These are phyloP conservation scores for Herpailurus yagouaroundi DNA, from an alignment of 2,113 vertebrate genomes.

Conservation along the genomic window DNA sequence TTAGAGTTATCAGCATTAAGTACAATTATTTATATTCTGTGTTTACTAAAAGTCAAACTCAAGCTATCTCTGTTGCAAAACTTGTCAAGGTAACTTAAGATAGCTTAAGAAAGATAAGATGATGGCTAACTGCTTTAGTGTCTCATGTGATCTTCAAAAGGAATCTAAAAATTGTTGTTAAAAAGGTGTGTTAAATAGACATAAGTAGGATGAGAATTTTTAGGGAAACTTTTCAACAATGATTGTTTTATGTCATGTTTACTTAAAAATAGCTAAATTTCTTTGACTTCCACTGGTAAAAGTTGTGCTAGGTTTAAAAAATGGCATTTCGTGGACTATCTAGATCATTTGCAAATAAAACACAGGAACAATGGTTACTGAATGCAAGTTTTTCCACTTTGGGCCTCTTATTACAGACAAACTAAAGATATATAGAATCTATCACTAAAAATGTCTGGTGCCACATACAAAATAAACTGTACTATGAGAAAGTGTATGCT, in stretches of 20 bases:
- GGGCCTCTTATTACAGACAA: background rate
- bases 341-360: background rate
- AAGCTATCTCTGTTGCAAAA: background rate
- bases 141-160: background rate
- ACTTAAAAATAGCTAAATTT: background rate
- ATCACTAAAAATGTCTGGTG: background rate
- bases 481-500: background rate
- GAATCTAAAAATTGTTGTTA: background rate
- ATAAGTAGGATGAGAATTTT: background rate
- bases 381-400: background rate
- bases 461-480: background rate
- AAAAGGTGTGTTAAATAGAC: background rate
- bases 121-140: background rate
- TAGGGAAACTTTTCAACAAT: background rate
- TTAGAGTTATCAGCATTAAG: background rate
- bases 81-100: background rate
- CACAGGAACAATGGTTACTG: background rate
- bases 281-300: background rate
- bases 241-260: background rate
- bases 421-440: background rate
- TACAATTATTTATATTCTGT: background rate
- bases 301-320: background rate
- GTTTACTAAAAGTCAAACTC: background rate
- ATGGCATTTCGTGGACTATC: background rate
- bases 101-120: background rate